A percentile compares a stretch with the other conserved stretches of the same genome.
These are phyloP conservation scores for Campylomormyrus numenius DNA, from an alignment of 2,113 vertebrate genomes.

Conservation along the genomic window DNA sequence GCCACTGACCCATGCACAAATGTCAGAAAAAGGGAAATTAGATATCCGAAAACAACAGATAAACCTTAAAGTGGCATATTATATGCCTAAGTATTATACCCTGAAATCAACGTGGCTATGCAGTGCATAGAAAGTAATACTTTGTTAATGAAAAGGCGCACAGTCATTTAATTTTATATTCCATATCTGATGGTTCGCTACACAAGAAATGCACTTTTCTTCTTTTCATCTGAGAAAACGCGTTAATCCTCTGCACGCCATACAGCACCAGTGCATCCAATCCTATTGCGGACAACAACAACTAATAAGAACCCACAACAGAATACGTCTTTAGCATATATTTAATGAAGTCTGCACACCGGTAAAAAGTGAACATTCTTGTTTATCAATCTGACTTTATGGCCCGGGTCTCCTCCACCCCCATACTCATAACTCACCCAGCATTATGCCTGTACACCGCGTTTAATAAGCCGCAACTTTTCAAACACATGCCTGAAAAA, in stretches of 20 bases:
- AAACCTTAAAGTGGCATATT: not conserved
- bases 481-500: slow-evolving; percentile 9
- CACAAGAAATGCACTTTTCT: not conserved
- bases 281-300: not conserved
- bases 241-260: not conserved
- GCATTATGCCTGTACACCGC: not conserved
- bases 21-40: not conserved
- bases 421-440: not conserved
- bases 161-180: not conserved
- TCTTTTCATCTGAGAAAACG: not conserved
- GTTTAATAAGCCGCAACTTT: not conserved
- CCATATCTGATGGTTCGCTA: not conserved
- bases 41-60: not conserved
- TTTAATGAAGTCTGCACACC: not conserved
- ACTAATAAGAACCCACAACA: not conserved
- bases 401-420: not conserved
- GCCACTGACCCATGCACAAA: not conserved
- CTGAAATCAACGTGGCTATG: not conserved
- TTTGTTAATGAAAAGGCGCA: not conserved
- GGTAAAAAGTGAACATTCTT: not conserved
- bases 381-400: not conserved
- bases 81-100: not conserved
- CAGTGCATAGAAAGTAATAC: not conserved
- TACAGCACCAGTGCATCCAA: not conserved
- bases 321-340: not conserved